phyloP scores from a whole-genome alignment of 2,113 vertebrate genomes.

The Meriones unguiculatus region DNA sequence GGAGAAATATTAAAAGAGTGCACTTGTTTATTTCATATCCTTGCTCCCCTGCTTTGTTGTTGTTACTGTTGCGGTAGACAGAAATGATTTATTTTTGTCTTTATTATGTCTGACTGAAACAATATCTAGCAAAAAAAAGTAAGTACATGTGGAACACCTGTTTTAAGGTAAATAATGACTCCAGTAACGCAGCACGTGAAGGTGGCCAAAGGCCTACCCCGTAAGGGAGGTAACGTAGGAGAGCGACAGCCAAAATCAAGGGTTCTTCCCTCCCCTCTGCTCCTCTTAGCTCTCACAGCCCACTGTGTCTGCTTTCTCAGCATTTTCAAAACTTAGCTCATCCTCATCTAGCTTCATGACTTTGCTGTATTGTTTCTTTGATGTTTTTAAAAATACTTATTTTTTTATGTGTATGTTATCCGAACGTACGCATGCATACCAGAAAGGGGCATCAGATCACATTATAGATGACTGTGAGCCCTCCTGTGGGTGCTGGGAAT shows the following conservation, averaged over 20 bases:
- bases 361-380: no score
- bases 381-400: no score
- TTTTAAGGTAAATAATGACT: not conserved
- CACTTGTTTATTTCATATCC: constrained; percentile 17
- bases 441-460: no score
- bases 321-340: constrained; percentile 3
- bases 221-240: not conserved
- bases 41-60: not conserved
- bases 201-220: not conserved
- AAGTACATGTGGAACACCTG: not conserved
- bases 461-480: no score
- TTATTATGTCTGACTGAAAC: not conserved
- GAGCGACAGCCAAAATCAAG: not conserved
- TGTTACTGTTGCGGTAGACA: not conserved
- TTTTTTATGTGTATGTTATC: no score
- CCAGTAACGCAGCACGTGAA: not conserved
- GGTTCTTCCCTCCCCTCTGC: not conserved
- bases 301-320: not conserved
- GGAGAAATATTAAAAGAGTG: constrained; percentile 6
- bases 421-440: no score
- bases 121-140: not conserved
- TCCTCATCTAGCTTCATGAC: not conserved
- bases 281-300: not conserved
- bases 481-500: no score
- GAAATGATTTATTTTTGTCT: not conserved